These are phyloP conservation scores for Heterodera filipjevi DNA, from an alignment of 2,888 invertebrate species.

Conservation along the genomic window DNA sequence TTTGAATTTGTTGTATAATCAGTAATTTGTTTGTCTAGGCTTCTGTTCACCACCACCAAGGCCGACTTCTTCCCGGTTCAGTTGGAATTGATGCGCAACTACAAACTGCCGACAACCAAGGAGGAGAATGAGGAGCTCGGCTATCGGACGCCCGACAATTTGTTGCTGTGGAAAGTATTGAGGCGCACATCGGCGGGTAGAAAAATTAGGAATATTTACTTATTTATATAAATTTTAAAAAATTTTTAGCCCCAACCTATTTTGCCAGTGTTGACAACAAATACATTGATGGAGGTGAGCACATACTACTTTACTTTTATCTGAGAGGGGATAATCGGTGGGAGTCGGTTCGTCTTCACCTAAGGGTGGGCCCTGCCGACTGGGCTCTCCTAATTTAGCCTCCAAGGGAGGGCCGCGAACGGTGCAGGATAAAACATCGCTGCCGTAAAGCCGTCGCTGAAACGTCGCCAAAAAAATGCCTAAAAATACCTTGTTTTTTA, in stretches of 20 bases:
- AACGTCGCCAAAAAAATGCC: too few species aligned
- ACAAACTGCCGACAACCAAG: slow-evolving; percentile 68
- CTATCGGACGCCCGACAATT: slow-evolving; percentile 68
- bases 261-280: slow-evolving; percentile 71
- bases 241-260: slow-evolving; percentile 82
- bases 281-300: slow-evolving; percentile 62
- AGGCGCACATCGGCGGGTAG: slow-evolving; percentile 82
- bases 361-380: too few species aligned
- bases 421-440: too few species aligned
- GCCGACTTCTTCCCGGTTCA: slow-evolving; percentile 91
- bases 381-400: too few species aligned
- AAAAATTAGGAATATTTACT: neutral
- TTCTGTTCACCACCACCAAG: slow-evolving; percentile 83
- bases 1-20: slow-evolving; percentile 15
- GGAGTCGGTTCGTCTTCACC: too few species aligned
- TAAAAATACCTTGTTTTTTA: too few species aligned
- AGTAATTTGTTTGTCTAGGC: slow-evolving; percentile 46
- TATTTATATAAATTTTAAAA: neutral
- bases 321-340: too few species aligned
- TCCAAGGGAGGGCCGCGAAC: too few species aligned
- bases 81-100: slow-evolving; percentile 90
- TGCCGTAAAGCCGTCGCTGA: too few species aligned
- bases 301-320: too few species aligned
- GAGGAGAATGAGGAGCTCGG: slow-evolving; percentile 60
- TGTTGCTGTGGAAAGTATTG: slow-evolving; percentile 89